Base-by-base conservation (phyloP, 1,140 invertebrate species). In the Megalopta genalis region DNA sequence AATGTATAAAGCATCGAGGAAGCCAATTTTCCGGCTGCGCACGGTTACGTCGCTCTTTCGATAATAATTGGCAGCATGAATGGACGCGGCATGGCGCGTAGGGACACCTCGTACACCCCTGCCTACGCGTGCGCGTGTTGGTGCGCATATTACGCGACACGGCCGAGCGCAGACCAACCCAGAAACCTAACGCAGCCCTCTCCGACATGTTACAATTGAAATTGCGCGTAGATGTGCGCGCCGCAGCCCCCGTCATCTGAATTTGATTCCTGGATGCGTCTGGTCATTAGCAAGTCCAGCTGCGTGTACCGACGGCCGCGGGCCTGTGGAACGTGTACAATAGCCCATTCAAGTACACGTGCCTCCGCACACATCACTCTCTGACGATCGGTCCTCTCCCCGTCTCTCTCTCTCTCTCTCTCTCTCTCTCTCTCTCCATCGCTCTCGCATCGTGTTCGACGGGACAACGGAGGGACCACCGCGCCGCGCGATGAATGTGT, bases 21-120 rank as follows among this genome's bases (percentile, higher is more conserved):
- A 85, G 80, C 81, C 83, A 86, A 86, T 86, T 86, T 83, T 80
- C 76, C 71, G 63, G 23, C 70, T 25, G 82, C 67, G 78, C 75
- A 75, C 79, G 63, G 81, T 87, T 82, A 85, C 79, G 81, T 86
- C 85, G 85, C 86, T 71, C 75, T 88, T 85, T 88, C 85, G 85
- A 84, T 83, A 83, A 86, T 88, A 88, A 88, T 88, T 88, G 87
- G 83, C 85, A 81, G 83, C 83, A 86, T 87, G 85, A 88, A 88
- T 88, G 87, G 85, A 83, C 81, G 77, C 16, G 18, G 72, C 63
- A 52, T 73, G 77, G 70, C 42, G 72, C 62, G 80, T 82, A 80
- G 78, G 73, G 80, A 81, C 80, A 68, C 72, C 49, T 62, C 42
- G 68, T 23, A 57, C 63, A 76, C 77, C 64, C 68, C 60, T n/a